These are phyloP conservation scores for Drosophila athabasca DNA, from an alignment of 1,140 invertebrate genomes.

Conservation along the genomic window DNA sequence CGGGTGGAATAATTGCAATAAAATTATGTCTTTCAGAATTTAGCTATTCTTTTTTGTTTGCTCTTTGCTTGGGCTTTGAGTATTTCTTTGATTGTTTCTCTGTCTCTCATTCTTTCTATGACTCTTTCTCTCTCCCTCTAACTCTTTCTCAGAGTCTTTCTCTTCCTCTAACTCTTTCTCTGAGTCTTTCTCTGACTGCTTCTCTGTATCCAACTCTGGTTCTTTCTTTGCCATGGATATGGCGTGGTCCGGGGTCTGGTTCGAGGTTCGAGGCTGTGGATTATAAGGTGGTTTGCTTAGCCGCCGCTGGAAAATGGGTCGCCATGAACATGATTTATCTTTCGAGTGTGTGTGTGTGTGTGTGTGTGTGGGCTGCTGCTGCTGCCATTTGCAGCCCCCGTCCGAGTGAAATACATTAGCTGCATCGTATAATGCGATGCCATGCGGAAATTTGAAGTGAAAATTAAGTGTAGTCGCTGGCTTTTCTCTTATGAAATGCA, in stretches of 20 bases:
- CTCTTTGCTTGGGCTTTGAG: no score
- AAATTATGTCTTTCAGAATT: conserved; percentile 61
- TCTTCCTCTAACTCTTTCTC: conserved; percentile 1
- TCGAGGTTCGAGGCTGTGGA: conserved; percentile 31
- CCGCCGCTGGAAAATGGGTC: conserved; percentile 34
- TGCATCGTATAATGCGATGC: background rate
- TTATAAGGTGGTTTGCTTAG: conserved; percentile 11
- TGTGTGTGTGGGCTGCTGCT: no score
- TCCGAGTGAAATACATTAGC: conserved; percentile 1
- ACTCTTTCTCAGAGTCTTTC: no score
- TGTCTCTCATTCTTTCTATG: no score
- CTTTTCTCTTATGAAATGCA: conserved; percentile 1
- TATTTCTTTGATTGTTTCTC: no score
- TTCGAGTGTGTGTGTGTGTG: conserved; percentile 15
- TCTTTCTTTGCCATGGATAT: conserved; percentile 28
- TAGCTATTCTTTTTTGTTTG: background rate
- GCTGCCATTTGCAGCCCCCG: background rate
- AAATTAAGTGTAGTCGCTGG: background rate
- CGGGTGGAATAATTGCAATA: conserved; percentile 55
- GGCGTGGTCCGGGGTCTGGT: conserved; percentile 35
- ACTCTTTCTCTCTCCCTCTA: no score
- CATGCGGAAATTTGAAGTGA: conserved; percentile 8
- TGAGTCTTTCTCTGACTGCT: no score
- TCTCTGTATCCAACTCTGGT: no score
- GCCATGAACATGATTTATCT: conserved; percentile 38